Percentiles rank a stretch among this genome's conserved stretches.
These are phyloP conservation scores for Gopherus flavomarginatus DNA, from an alignment of 2,113 vertebrate species.

Conservation along the genomic window DNA sequence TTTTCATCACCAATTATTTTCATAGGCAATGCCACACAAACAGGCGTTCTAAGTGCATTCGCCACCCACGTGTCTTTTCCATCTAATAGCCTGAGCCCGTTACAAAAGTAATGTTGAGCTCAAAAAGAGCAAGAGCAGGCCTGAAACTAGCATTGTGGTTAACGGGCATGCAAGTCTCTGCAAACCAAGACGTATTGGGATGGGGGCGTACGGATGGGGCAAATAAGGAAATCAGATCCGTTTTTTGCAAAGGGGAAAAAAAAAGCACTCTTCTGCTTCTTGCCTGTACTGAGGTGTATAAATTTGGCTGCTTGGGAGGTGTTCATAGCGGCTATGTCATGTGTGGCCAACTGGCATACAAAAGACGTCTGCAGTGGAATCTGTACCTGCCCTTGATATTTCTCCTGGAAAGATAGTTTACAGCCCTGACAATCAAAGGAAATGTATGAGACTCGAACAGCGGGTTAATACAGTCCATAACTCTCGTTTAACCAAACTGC, in stretches of 20 bases:
- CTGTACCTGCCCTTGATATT: background rate
- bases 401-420: background rate
- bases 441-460: background rate
- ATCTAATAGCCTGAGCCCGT: background rate
- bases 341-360: background rate
- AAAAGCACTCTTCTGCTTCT: background rate
- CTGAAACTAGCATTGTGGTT: background rate
- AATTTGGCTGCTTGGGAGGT: background rate
- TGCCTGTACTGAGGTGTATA: background rate
- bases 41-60: background rate
- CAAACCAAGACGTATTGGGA: background rate
- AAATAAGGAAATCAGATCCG: background rate
- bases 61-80: background rate
- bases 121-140: background rate
- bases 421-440: background rate
- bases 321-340: background rate
- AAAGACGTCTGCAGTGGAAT: rapidly evolving
- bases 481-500: slow-evolving; percentile 8
- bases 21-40: background rate
- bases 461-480: background rate
- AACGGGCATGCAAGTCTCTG: background rate
- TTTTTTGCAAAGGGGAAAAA: background rate
- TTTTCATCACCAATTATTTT: background rate
- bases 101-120: background rate
- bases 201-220: background rate